Evolutionary conservation across 2,888 invertebrate species (phyloP).

Genomic region (Scrobipalpa atriplicella): DNA sequence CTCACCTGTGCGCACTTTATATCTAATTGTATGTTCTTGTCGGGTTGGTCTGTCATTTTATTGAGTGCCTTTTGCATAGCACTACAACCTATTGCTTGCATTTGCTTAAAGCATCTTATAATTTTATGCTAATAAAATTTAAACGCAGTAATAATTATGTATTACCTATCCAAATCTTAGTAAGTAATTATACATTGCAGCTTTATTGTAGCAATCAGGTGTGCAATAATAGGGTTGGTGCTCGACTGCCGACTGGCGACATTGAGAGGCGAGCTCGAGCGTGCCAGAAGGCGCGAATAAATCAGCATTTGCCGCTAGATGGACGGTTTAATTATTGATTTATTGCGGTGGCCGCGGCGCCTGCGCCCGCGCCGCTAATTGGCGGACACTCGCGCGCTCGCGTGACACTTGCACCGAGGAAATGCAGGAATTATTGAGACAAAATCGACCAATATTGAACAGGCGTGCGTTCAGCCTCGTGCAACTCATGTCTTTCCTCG

Average conservation of each 20-base stretch:
- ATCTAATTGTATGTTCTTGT: constrained; percentile 2
- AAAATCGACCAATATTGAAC: constrained; percentile 72
- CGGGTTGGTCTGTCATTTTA: constrained; percentile 27
- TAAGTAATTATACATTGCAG: background rate
- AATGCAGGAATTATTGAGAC: constrained; percentile 69
- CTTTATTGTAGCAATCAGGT: background rate
- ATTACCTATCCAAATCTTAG: background rate
- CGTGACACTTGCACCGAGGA: constrained; percentile 65
- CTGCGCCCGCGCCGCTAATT: constrained; percentile 70
- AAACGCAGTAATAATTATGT: background rate
- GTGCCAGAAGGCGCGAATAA: constrained; percentile 69
- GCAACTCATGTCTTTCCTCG: constrained; percentile 63
- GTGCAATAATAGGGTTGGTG: background rate
- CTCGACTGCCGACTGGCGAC: constrained; percentile 41
- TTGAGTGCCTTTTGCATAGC: constrained; percentile 8
- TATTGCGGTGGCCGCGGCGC: constrained; percentile 60
- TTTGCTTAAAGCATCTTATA: constrained; percentile 1
- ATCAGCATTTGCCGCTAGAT: constrained; percentile 79
- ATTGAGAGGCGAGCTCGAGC: constrained; percentile 58
- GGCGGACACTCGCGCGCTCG: constrained; percentile 62
- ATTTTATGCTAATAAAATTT: constrained; percentile 2
- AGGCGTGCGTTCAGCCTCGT: constrained; percentile 48
- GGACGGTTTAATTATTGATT: constrained; percentile 82
- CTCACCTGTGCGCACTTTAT: constrained; percentile 32
- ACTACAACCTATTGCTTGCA: background rate